phyloP scores from a whole-genome alignment of 2,797 vertebrate species.

The Spinibarbus caldwelli region DNA sequence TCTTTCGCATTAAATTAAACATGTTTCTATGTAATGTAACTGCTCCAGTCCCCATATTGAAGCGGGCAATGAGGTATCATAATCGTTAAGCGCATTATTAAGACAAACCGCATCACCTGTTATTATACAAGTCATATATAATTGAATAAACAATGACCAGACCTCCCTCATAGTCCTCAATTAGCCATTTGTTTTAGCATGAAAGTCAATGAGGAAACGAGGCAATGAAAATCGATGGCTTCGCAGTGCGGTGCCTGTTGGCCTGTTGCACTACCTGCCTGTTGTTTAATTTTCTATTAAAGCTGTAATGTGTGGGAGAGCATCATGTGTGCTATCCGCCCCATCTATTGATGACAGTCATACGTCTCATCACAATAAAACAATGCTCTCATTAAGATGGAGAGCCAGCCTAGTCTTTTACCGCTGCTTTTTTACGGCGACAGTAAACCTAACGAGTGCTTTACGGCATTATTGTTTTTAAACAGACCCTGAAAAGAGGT shows the following conservation, averaged over 20 bases:
- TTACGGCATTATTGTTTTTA: slow-evolving; percentile 81
- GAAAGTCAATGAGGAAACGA: slow-evolving; percentile 56
- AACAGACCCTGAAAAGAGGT: slow-evolving; percentile 62
- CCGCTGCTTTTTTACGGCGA: slow-evolving; percentile 69
- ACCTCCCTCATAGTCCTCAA: slow-evolving; percentile 55
- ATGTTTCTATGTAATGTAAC: slow-evolving; percentile 21
- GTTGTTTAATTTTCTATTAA: slow-evolving; percentile 62
- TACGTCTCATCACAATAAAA: slow-evolving; percentile 76
- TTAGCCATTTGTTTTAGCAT: slow-evolving; percentile 60
- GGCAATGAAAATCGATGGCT: slow-evolving; percentile 64
- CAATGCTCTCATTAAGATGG: slow-evolving; percentile 74
- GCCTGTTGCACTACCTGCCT: slow-evolving; percentile 55
- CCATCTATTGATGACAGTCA: slow-evolving; percentile 77
- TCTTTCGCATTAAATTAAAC: slow-evolving; percentile 37
- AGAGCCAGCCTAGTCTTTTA: slow-evolving; percentile 71
- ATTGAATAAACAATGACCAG: slow-evolving; percentile 62
- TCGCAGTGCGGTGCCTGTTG: slow-evolving; percentile 58
- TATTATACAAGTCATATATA: slow-evolving; percentile 61
- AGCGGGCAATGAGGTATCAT: slow-evolving; percentile 46
- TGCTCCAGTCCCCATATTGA: slow-evolving; percentile 43
- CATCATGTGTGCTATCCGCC: slow-evolving; percentile 68
- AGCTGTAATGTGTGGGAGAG: slow-evolving; percentile 55
- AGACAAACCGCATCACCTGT: slow-evolving; percentile 60
- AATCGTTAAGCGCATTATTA: slow-evolving; percentile 62
- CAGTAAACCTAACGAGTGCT: slow-evolving; percentile 78